Conservation (phyloP, 2,888 invertebrate genomes). For the Thymelicus acteon region DNA sequence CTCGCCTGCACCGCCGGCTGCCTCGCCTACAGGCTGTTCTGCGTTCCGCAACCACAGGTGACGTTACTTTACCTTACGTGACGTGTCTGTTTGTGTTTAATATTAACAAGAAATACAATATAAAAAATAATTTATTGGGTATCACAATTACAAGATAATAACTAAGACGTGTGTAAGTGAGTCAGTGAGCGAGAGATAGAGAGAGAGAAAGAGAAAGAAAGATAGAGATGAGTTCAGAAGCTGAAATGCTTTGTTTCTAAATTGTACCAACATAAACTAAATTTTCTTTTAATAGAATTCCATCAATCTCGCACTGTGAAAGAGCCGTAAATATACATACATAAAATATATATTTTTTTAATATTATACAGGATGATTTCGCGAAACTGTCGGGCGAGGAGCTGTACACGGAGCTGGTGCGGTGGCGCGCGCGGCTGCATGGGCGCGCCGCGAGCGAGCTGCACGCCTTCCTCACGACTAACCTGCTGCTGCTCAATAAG, state of each 20-base stretch:
- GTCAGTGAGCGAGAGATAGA: too few relatives aligned
- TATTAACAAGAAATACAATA: too few relatives aligned
- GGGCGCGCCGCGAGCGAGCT: slow-evolving; percentile 89
- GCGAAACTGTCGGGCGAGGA: slow-evolving; percentile 79
- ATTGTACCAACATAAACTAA: too few relatives aligned
- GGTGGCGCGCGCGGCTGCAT: slow-evolving; percentile 89
- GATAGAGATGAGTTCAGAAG: too few relatives aligned
- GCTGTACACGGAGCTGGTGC: slow-evolving; percentile 87
- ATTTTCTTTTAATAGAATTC: too few relatives aligned
- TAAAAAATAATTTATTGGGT: too few relatives aligned
- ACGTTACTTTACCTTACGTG: background rate
- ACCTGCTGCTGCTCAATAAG: slow-evolving; percentile 92
- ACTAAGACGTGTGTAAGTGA: too few relatives aligned
- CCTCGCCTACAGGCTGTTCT: slow-evolving; percentile 53
- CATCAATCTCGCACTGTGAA: background rate
- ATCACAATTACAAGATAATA: too few relatives aligned
- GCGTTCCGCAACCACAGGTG: slow-evolving; percentile 52
- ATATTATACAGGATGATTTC: slow-evolving; percentile 59
- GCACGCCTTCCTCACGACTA: slow-evolving; percentile 90
- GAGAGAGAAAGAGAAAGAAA: too few relatives aligned
- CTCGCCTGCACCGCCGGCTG: slow-evolving; percentile 58
- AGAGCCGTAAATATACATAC: background rate
- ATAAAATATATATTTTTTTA: too few relatives aligned
- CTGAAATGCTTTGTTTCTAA: too few relatives aligned
- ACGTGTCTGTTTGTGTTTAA: too few relatives aligned